Evolutionary conservation across 2,888 invertebrate genomes (phyloP).

Genomic region (Conus canariensis): DNA sequence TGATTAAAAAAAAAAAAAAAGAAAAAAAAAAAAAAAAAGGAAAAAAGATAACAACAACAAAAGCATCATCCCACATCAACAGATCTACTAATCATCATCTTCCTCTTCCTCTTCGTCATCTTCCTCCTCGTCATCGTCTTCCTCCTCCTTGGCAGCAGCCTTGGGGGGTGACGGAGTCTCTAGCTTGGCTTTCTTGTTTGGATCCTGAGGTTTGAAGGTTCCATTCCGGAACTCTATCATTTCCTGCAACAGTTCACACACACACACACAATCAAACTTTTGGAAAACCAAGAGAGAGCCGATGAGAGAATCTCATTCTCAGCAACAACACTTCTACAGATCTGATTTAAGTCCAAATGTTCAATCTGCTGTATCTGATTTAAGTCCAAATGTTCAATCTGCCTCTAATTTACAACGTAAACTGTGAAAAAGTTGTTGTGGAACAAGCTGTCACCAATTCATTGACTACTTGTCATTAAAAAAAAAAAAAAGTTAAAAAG

Average conservation of each 20-base stretch:
- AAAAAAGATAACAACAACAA: not conserved
- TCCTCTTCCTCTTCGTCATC: constrained; percentile 49
- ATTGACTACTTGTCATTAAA: not conserved
- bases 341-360: too few species aligned
- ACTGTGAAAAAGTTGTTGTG: too few species aligned
- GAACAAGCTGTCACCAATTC: not conserved
- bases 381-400: too few species aligned
- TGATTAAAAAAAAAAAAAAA: not conserved
- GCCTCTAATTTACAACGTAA: too few species aligned
- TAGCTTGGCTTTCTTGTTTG: constrained; percentile 35
- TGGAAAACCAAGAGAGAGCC: too few species aligned
- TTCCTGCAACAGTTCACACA: constrained; percentile 53
- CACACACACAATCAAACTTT: constrained; percentile 7
- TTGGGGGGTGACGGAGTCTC: constrained; percentile 46
- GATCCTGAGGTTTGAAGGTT: constrained; percentile 30
- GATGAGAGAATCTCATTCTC: too few species aligned
- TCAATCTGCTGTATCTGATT: too few species aligned
- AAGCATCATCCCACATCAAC: not conserved
- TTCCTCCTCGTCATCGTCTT: constrained; percentile 52
- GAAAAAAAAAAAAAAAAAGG: too few species aligned
- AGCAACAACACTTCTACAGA: too few species aligned
- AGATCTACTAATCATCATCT: constrained; percentile 25
- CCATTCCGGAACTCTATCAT: constrained; percentile 61
- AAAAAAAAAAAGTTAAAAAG: not conserved
- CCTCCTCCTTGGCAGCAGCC: constrained; percentile 44